phyloP scores from a whole-genome alignment of 2,888 invertebrate genomes.

The Creontiades dilutus region DNA sequence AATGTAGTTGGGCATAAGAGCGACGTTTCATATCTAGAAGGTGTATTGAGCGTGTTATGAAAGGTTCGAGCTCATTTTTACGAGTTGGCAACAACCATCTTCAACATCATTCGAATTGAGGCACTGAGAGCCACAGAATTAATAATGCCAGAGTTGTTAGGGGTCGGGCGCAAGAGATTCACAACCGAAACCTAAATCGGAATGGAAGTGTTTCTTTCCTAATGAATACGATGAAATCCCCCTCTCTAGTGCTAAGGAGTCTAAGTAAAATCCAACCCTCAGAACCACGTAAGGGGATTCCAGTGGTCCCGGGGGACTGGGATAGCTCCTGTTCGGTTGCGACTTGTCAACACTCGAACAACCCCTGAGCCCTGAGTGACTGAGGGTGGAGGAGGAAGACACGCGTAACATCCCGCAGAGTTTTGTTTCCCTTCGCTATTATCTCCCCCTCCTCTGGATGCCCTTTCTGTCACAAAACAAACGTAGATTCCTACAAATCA shows the following conservation, averaged over 20 bases:
- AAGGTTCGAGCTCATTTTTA: too few relatives aligned
- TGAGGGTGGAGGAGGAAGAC: neutral
- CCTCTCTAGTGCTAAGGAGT: neutral
- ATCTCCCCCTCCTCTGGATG: neutral
- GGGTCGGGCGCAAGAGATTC: neutral
- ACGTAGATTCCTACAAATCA: slow-evolving; percentile 21
- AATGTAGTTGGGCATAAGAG: too few relatives aligned
- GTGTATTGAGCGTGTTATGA: too few relatives aligned
- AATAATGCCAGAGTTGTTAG: too few relatives aligned
- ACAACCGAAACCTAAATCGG: neutral
- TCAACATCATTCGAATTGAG: too few relatives aligned
- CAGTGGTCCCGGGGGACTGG: neutral
- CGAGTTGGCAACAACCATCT: too few relatives aligned
- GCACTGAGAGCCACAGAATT: too few relatives aligned
- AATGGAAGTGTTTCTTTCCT: slow-evolving; percentile 21
- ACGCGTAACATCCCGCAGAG: slow-evolving; percentile 48
- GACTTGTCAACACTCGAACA: slow-evolving; percentile 42
- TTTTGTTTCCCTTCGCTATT: slow-evolving; percentile 37
- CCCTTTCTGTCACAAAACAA: slow-evolving; percentile 15
- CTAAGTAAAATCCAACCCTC: slow-evolving; percentile 27
- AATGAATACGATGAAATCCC: slow-evolving; percentile 33
- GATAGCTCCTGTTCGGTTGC: slow-evolving; percentile 41
- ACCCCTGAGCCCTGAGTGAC: slow-evolving; percentile 8
- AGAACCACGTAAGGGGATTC: neutral
- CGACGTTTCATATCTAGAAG: too few relatives aligned